phyloP scores from a whole-genome alignment of 2,888 invertebrate species.

The Patella pellucida region DNA sequence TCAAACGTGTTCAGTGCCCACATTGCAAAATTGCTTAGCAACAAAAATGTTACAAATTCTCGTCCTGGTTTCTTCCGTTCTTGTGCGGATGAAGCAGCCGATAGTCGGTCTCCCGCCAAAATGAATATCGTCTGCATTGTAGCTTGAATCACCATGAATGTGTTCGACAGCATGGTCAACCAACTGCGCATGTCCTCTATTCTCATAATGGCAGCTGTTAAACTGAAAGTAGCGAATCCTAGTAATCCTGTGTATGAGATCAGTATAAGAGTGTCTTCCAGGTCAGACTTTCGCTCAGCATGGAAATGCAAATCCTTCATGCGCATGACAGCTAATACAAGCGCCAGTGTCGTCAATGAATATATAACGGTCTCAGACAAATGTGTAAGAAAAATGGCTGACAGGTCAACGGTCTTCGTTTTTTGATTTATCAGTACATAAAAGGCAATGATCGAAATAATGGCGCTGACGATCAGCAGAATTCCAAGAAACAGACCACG shows the following conservation, averaged over 20 bases:
- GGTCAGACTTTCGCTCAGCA: slow-evolving; percentile 36
- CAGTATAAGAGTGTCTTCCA: slow-evolving; percentile 78
- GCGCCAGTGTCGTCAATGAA: slow-evolving; percentile 87
- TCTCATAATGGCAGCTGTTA: slow-evolving; percentile 90
- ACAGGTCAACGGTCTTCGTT: slow-evolving; percentile 81
- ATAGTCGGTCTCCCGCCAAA: slow-evolving; percentile 90
- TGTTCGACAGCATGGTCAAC: slow-evolving; percentile 90
- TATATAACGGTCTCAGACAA: slow-evolving; percentile 90
- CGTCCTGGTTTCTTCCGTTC: slow-evolving; percentile 94
- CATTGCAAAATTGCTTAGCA: slow-evolving; percentile 96
- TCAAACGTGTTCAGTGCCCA: slow-evolving; percentile 97
- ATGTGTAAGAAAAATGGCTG: slow-evolving; percentile 90
- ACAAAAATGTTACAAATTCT: slow-evolving; percentile 93
- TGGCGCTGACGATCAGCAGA: slow-evolving; percentile 37
- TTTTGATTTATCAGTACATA: slow-evolving; percentile 83
- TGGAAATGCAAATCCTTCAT: slow-evolving; percentile 75
- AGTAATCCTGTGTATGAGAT: slow-evolving; percentile 94
- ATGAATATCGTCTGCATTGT: slow-evolving; percentile 79
- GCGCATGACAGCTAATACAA: slow-evolving; percentile 86
- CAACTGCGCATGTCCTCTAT: slow-evolving; percentile 83
- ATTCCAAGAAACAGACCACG: slow-evolving; percentile 79
- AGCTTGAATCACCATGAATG: slow-evolving; percentile 89
- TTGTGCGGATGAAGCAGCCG: slow-evolving; percentile 90
- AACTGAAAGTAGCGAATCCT: slow-evolving; percentile 87
- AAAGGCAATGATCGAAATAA: slow-evolving; percentile 81